phyloP scores from a whole-genome alignment of 2,888 invertebrate species.

The Diadegma fenestrale region DNA sequence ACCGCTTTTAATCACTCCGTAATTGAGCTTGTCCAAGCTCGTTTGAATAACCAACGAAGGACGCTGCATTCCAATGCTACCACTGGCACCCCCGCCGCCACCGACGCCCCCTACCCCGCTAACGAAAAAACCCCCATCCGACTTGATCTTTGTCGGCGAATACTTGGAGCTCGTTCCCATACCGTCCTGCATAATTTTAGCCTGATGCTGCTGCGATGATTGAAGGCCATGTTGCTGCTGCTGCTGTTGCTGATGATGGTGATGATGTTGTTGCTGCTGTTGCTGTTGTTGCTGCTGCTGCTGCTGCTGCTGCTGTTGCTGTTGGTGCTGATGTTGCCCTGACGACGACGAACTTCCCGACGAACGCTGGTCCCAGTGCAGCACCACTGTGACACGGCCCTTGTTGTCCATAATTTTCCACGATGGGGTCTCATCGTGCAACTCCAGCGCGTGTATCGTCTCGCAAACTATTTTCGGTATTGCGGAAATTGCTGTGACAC shows the following conservation, averaged over 20 bases:
- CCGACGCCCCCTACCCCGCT: conserved; percentile 79
- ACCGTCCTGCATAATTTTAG: conserved; percentile 85
- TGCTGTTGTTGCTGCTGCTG: conserved; percentile 76
- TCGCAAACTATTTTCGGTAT: conserved; percentile 99
- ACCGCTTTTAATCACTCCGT: conserved; percentile 79
- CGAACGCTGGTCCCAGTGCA: conserved; percentile 97
- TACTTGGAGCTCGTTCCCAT: conserved; percentile 81
- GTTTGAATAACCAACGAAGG: conserved; percentile 92
- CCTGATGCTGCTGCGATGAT: conserved; percentile 75
- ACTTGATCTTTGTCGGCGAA: conserved; percentile 87
- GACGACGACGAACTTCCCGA: conserved; percentile 85
- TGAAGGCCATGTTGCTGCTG: conserved; percentile 84
- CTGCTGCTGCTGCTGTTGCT: conserved; percentile 81
- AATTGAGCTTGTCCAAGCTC: conserved; percentile 89
- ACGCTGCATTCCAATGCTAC: conserved; percentile 83
- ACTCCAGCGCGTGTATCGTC: conserved; percentile 97
- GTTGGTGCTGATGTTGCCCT: conserved; percentile 75
- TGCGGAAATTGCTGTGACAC: conserved; percentile 93
- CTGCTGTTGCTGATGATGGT: conserved; percentile 78
- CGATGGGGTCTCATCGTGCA: conserved; percentile 98
- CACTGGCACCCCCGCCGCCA: conserved; percentile 13
- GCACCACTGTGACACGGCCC: conserved; percentile 97
- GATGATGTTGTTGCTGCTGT: conserved; percentile 77
- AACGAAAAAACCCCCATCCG: conserved; percentile 78
- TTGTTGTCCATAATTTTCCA: conserved; percentile 99